Base-by-base conservation (phyloP, 2,888 invertebrate genomes). In the Polylopha cassiicola region DNA sequence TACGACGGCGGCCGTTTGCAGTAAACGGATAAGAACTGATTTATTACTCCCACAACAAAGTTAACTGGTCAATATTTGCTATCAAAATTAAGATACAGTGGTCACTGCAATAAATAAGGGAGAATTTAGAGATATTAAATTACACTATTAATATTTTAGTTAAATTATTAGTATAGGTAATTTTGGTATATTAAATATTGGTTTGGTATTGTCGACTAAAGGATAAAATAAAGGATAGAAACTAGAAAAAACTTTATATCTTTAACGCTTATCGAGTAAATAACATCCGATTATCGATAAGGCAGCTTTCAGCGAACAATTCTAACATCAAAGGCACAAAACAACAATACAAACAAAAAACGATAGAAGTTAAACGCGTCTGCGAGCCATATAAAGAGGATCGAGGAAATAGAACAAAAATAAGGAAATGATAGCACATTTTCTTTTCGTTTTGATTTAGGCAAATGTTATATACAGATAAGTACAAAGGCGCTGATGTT, bases 11-110 rank as follows among this genome's bases (percentile, higher is more conserved):
- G 41, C 45, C 47, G 61, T 53, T 54, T 50, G 51, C 50, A 55
- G 55, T n/a, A n/a, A n/a, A n/a, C 50, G 53, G 58, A 57, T 58
- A 56, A 53, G 51, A 61, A 60, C 56, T 49, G 63, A 61, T 62
- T 65, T 65, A 65, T 61, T 55, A 54, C 52, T 59, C 47, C 48
- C 54, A 38, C 45, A 46, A 58, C 48, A 53, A 50, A 46, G 51
- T 57, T 51, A 54, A 53, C 58, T 56, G 52, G 50, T 50, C 53
- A 57, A 48, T 47, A 50, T 46, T 38, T 33, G 36, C 34, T 29
- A 30, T 29, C 18, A 8, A 32, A 21, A 32, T 47, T 44, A 43
- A 21, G 36, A 26, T 36, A 30, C 29, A n/a, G n/a, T n/a, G n/a
- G n/a, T n/a, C n/a, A n/a, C n/a, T n/a, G n/a, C n/a, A n/a, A n/a